Evolutionary conservation across 2,113 vertebrate genomes (phyloP).

Genomic region (Chrysemys picta): DNA sequence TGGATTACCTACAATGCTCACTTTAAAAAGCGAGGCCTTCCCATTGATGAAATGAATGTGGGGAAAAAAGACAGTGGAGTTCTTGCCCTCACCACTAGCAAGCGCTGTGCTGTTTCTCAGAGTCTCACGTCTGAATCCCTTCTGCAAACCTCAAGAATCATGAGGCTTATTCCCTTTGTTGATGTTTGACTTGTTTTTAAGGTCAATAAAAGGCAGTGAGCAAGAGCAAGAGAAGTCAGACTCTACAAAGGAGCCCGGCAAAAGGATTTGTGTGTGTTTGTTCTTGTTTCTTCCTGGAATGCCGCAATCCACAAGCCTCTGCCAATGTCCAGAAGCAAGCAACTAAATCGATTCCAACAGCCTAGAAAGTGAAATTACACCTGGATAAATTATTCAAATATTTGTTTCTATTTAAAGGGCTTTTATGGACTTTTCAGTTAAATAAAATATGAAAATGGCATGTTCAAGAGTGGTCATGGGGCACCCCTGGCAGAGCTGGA

Average conservation of each 20-base stretch:
- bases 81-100: background rate
- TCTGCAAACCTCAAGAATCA: background rate
- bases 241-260: background rate
- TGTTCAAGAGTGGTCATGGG: background rate
- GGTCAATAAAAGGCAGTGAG: background rate
- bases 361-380: conserved; percentile 28
- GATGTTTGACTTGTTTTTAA: background rate
- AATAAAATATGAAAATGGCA: conserved; percentile 64
- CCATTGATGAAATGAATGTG: background rate
- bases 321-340: background rate
- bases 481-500: background rate
- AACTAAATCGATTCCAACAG: background rate
- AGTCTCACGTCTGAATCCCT: background rate
- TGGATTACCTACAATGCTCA: background rate
- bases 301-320: background rate
- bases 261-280: accelerated
- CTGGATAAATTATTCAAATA: conserved; percentile 70
- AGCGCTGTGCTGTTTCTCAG: background rate
- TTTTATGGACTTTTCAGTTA: conserved; percentile 24
- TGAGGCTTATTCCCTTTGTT: background rate
- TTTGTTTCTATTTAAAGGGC: conserved; percentile 69
- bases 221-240: background rate
- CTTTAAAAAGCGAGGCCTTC: background rate
- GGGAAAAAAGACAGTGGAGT: background rate
- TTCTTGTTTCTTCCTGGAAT: background rate